phyloP scores from a whole-genome alignment of 1,140 invertebrate species.

The Amphibalanus amphitrite region DNA sequence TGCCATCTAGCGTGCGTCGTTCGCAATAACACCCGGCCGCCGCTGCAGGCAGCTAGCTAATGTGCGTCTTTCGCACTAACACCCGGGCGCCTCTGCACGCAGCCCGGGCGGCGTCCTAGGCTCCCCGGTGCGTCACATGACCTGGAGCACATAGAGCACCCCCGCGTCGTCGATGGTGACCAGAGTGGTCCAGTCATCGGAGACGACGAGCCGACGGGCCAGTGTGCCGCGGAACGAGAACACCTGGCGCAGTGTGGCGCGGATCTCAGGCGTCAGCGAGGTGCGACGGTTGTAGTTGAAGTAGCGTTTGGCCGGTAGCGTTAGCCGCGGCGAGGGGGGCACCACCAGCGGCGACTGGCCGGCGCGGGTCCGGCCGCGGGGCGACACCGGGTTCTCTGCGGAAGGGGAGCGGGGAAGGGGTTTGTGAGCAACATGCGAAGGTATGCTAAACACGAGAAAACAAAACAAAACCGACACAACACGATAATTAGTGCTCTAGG shows the following conservation, averaged over 20 bases:
- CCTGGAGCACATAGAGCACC: not conserved
- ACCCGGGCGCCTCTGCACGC: not conserved
- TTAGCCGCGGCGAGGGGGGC: not conserved
- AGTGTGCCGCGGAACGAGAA: not conserved
- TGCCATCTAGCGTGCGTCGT: no score
- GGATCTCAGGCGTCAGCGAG: not conserved
- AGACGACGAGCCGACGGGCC: not conserved
- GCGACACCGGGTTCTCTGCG: not conserved
- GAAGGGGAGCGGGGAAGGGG: not conserved
- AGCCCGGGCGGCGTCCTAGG: not conserved
- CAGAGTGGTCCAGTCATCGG: not conserved
- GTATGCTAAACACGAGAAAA: not conserved
- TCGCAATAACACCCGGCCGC: no score
- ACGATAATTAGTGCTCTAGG: not conserved
- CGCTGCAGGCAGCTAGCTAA: no score
- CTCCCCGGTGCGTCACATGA: not conserved
- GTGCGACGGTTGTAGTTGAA: not conserved
- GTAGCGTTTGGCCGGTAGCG: not conserved
- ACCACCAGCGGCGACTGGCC: not conserved
- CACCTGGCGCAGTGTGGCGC: not conserved
- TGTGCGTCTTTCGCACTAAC: no score
- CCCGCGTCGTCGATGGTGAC: constrained; percentile 3
- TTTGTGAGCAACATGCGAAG: not conserved
- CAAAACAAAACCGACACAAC: not conserved
- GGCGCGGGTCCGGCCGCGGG: not conserved